Conservation (phyloP, 2,888 invertebrate genomes). For the Ceramica pisi region DNA sequence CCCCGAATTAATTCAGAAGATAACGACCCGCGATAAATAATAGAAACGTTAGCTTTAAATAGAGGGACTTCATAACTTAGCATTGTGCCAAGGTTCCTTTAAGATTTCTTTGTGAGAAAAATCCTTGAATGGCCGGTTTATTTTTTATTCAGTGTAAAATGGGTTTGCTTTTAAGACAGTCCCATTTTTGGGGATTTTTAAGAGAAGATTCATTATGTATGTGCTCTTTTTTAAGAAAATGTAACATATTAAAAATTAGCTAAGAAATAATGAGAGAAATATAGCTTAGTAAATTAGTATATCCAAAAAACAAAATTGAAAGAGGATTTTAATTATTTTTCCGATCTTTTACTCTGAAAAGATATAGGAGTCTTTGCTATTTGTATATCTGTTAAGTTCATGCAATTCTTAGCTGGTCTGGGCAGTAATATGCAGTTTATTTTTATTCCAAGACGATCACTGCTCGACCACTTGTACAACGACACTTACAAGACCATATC, state of each 20-base stretch:
- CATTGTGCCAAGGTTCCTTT: conserved; percentile 58
- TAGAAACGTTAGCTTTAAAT: conserved; percentile 68
- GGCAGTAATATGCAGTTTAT: too few species aligned
- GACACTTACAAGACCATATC: too few species aligned
- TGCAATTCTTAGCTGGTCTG: too few species aligned
- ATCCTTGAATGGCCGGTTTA: conserved; percentile 53
- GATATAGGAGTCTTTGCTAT: too few species aligned
- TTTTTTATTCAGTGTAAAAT: conserved; percentile 67
- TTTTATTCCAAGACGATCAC: too few species aligned
- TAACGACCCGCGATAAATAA: conserved; percentile 76
- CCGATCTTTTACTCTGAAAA: too few species aligned
- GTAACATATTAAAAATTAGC: neutral
- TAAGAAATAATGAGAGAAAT: neutral
- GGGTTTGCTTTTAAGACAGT: conserved; percentile 53
- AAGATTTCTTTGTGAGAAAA: conserved; percentile 58
- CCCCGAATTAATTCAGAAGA: conserved; percentile 80
- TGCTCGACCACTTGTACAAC: too few species aligned
- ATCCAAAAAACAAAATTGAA: too few species aligned
- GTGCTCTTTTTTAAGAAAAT: neutral
- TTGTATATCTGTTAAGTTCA: too few species aligned
- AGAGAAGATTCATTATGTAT: conserved; percentile 16
- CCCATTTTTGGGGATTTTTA: conserved; percentile 24
- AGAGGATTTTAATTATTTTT: too few species aligned
- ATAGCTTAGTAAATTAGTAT: too few species aligned
- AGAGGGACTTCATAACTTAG: conserved; percentile 65